Percentiles rank a stretch among this genome's conserved stretches.
These are phyloP conservation scores for Ephydatia muelleri DNA, from an alignment of 37 sponge, comb jelly and placozoan genomes.

Conservation along the genomic window DNA sequence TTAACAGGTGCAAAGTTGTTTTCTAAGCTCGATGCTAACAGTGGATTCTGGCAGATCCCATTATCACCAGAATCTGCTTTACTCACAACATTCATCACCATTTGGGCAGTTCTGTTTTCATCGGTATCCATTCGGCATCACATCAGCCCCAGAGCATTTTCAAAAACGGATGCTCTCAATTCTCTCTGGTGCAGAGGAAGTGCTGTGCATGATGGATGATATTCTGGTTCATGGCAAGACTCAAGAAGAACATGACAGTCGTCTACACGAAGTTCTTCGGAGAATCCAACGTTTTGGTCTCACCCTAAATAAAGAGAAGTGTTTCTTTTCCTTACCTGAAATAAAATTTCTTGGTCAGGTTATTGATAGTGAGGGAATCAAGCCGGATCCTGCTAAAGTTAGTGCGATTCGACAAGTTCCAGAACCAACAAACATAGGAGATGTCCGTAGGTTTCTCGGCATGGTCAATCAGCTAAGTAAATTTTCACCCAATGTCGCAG, in stretches of 20 bases:
- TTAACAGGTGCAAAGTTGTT: conserved; percentile 34
- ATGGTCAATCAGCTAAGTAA: conserved; percentile 44
- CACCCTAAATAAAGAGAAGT: conserved; percentile 34
- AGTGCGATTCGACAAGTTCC: conserved; percentile 13
- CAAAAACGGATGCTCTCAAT: conserved; percentile 31
- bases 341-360: conserved; percentile 37
- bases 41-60: conserved; percentile 56
- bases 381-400: conserved; percentile 49
- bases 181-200: conserved; percentile 13
- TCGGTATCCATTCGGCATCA: conserved; percentile 51
- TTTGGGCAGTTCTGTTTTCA: conserved; percentile 54
- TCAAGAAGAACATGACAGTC: conserved; percentile 45
- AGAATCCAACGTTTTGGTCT: conserved; percentile 19
- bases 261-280: conserved; percentile 31
- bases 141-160: conserved; percentile 53
- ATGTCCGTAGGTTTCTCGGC: conserved; percentile 44
- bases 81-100: conserved; percentile 59
- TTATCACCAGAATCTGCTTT: conserved; percentile 28
- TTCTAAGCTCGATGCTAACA: conserved; percentile 57
- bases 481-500: conserved; percentile 32
- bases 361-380: conserved; percentile 25
- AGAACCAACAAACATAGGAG: conserved; percentile 24
- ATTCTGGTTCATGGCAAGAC: conserved; percentile 33
- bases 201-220: conserved; percentile 46
- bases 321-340: conserved; percentile 9